Percentiles rank a stretch among this genome's conserved stretches.
phyloP scores from a whole-genome alignment of 2,797 vertebrate species.

The Gadopsis bispinosus region DNA sequence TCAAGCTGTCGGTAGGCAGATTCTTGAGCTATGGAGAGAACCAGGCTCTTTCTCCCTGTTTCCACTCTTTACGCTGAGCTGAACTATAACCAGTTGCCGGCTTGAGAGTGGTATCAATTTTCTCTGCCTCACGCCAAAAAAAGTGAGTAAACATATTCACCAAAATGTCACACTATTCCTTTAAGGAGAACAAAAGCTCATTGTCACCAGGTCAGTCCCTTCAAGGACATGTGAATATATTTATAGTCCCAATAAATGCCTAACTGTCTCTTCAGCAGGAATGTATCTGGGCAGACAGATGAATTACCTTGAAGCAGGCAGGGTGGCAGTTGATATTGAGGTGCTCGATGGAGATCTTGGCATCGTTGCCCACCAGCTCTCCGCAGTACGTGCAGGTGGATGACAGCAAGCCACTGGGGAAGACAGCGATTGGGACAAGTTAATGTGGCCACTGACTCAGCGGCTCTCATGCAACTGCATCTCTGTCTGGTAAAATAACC shows the following conservation, averaged over 20 bases:
- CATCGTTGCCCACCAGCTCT: conserved; percentile 87
- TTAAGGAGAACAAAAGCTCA: neutral
- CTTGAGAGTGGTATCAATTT: neutral
- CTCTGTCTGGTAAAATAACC: conserved; percentile 52
- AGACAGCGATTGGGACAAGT: conserved; percentile 41
- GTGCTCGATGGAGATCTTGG: conserved; percentile 94
- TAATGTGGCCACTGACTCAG: conserved; percentile 21
- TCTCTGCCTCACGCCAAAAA: neutral
- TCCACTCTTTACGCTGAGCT: too few species aligned
- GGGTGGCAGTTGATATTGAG: conserved; percentile 95
- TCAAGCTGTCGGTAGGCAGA: neutral
- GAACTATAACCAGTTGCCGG: too few species aligned
- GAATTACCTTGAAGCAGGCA: conserved; percentile 92
- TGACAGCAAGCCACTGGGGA: conserved; percentile 49
- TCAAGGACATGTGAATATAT: conserved; percentile 7
- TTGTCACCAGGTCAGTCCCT: neutral
- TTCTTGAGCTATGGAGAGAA: neutral
- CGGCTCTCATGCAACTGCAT: conserved; percentile 11
- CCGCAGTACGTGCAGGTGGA: conserved; percentile 91
- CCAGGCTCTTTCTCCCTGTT: neutral
- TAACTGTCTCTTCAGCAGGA: neutral
- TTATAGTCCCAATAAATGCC: conserved; percentile 4
- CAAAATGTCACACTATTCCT: conserved; percentile 6
- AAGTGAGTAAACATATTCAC: conserved; percentile 10
- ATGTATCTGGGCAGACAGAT: conserved; percentile 17